A percentile compares a stretch with the other conserved stretches of the same genome.
These are phyloP conservation scores for Hypanus sabinus DNA, from an alignment of 2,113 vertebrate genomes.

Conservation along the genomic window DNA sequence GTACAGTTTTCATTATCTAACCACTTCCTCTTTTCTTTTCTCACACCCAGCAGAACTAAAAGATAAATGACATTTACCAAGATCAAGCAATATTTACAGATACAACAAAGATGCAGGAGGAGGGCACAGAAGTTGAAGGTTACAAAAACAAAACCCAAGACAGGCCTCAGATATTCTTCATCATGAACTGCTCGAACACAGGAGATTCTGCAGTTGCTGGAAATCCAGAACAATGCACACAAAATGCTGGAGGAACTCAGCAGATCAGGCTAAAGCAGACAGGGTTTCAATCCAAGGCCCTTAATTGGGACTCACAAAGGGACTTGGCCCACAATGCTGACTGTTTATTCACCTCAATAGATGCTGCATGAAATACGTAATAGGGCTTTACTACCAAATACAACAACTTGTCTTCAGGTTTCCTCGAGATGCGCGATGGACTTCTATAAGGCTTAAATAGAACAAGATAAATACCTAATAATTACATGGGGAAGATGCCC, in stretches of 20 bases:
- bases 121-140: not conserved
- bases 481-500: not conserved
- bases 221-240: too few relatives aligned
- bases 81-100: slow-evolving; percentile 1
- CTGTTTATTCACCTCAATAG: too few relatives aligned
- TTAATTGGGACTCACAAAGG: too few relatives aligned
- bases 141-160: not conserved
- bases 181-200: too few relatives aligned
- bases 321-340: too few relatives aligned
- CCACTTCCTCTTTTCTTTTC: not conserved
- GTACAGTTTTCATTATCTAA: not conserved
- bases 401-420: not conserved
- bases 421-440: too few relatives aligned
- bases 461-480: too few relatives aligned
- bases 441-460: too few relatives aligned
- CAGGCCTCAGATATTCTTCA: not conserved
- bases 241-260: too few relatives aligned
- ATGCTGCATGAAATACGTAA: not conserved
- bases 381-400: not conserved
- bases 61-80: not conserved
- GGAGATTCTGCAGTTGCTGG: too few relatives aligned
- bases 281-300: too few relatives aligned
- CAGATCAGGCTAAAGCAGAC: too few relatives aligned
- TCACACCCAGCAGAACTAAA: not conserved
- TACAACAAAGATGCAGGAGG: not conserved